Conservation (phyloP, 30 jellyfish, hydroid and myxozoan genomes). For the Aurelia coerulea region DNA sequence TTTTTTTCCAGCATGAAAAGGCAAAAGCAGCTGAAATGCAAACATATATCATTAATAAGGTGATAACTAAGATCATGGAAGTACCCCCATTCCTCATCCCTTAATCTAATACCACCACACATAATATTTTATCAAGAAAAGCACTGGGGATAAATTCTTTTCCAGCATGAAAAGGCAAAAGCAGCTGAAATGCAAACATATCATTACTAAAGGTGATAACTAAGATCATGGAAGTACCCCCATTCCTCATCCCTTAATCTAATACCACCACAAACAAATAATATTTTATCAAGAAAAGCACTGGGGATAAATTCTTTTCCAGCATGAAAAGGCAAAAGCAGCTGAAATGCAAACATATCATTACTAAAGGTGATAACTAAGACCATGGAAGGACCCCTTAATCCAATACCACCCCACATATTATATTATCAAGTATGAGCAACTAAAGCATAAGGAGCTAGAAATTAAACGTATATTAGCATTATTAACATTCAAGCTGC, state of each 20-base stretch:
- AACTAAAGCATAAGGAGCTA: neutral
- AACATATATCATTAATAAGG: neutral
- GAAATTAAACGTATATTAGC: neutral
- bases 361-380: neutral
- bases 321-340: conserved; percentile 52
- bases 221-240: neutral
- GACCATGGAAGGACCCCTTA: neutral
- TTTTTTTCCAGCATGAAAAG: conserved; percentile 61
- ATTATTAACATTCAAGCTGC: too few species aligned
- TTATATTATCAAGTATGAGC: too few species aligned
- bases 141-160: conserved; percentile 49
- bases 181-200: conserved; percentile 10
- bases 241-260: too few species aligned
- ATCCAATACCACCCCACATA: too few species aligned
- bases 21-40: conserved; percentile 32
- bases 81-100: too few species aligned
- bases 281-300: neutral
- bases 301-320: conserved; percentile 48
- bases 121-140: too few species aligned
- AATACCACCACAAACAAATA: too few species aligned
- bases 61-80: neutral
- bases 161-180: conserved; percentile 62
- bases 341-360: conserved; percentile 1
- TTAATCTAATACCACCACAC: too few species aligned
- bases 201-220: neutral